phyloP scores from a whole-genome alignment of 2,113 vertebrate species.

The Heptranchias perlo region DNA sequence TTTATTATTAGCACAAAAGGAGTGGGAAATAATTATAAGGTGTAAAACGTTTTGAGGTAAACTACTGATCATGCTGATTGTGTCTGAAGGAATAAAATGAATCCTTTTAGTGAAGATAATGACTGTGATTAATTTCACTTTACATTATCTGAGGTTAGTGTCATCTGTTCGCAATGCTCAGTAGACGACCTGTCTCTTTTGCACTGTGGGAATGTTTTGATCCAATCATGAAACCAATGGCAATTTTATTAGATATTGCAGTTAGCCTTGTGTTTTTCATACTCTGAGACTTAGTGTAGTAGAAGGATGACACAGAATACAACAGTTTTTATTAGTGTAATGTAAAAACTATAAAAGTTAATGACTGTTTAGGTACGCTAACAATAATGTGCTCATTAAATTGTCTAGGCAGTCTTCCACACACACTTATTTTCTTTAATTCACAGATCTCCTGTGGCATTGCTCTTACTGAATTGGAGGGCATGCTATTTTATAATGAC shows the following conservation, averaged over 20 bases:
- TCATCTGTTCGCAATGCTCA: not conserved
- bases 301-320: not conserved
- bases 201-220: conserved; percentile 33
- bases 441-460: conserved; percentile 19
- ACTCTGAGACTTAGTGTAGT: not conserved
- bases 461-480: not conserved
- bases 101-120: conserved; percentile 40
- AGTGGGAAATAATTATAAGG: conserved; percentile 37
- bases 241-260: conserved; percentile 25
- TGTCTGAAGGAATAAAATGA: conserved; percentile 40
- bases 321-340: conserved; percentile 30
- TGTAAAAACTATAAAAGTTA: conserved; percentile 37
- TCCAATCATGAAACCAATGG: conserved; percentile 34
- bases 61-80: conserved; percentile 18
- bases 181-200: not conserved
- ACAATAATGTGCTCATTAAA: conserved; percentile 37
- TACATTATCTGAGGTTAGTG: conserved; percentile 24
- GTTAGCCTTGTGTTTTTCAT: conserved; percentile 8
- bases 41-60: conserved; percentile 34
- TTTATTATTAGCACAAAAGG: conserved; percentile 31
- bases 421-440: conserved; percentile 9
- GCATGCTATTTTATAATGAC: not conserved
- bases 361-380: conserved; percentile 35
- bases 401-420: conserved; percentile 17
- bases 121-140: conserved; percentile 43